Base-by-base conservation (phyloP, 2,888 invertebrate genomes). In the Nebria salina region DNA sequence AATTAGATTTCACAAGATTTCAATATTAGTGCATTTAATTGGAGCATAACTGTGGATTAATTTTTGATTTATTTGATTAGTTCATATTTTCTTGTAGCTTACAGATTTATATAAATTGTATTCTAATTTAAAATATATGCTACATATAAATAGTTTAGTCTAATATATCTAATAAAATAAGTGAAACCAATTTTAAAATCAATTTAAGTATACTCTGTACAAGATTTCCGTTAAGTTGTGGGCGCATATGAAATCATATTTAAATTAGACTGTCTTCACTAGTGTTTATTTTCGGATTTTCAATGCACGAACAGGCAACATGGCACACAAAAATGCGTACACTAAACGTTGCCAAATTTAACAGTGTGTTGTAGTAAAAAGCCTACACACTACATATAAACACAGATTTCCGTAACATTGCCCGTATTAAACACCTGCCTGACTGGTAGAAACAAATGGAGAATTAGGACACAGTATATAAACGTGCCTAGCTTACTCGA, bases 291-390 rank as follows among this genome's bases (percentile, higher is more conserved):
- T 54, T 54, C 54, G 54, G 54, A 54, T 54, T 54, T 54, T 54
- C 54, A 54, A 54, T 54, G 54, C 54, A 54, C 54, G 54, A 54
- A 13, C 54, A 7, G 54, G 54, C 54, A 54, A 54, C 54, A 54
- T 54, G 25, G 15, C 66, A 25, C 25, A 66, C 66, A n/a, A 2
- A 65, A n/a, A 66, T 66, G 25, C 34, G 70, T 25, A 70, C 34
- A 15, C n/a, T 72, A 72, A 72, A 77, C 34, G 77, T 77, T 77
- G 77, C 77, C 72, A 72, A 77, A 77, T 77, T 34, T 78, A 78
- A 65, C 72, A 15, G 65, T 41, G 34, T 8, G 11, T 25, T 70
- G 26, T 34, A 34, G 34, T 34, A 34, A 34, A 1, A 34, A 34
- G 34, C 34, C 34, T 34, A 34, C 34, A 34, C 34, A 34, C 34